These are phyloP conservation scores for Tribolium castaneum DNA, from an alignment of 1,140 invertebrate species.

Conservation along the genomic window DNA sequence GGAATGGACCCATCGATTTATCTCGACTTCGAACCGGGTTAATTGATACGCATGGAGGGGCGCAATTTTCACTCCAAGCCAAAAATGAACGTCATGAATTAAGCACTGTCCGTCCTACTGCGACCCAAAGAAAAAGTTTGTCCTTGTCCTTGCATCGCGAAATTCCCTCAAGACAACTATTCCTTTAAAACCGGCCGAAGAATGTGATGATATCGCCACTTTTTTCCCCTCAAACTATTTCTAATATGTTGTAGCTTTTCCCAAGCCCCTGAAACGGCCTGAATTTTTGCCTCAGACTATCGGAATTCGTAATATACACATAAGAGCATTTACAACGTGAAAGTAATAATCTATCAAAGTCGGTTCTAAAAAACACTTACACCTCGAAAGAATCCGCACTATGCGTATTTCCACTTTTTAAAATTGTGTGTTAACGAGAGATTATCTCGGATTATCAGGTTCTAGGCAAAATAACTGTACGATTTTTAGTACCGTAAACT, in stretches of 20 bases:
- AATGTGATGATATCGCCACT: background rate
- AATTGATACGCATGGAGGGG: too few species aligned
- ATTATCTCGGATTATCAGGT: background rate
- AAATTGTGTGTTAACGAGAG: background rate
- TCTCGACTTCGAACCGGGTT: background rate
- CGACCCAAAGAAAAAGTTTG: too few species aligned
- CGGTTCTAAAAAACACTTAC: background rate
- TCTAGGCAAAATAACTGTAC: background rate
- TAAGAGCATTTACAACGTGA: background rate
- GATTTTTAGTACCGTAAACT: background rate
- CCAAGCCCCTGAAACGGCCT: background rate
- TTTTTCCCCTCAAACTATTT: background rate
- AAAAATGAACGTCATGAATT: background rate
- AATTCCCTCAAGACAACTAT: background rate
- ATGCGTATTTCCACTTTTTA: background rate
- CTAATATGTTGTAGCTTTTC: background rate
- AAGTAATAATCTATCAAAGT: background rate
- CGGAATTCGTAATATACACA: background rate
- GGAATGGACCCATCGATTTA: constrained; percentile 32
- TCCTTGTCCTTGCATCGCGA: too few species aligned
- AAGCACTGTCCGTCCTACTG: too few species aligned
- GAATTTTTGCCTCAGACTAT: background rate
- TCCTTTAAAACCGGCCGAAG: background rate
- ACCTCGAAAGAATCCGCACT: background rate
- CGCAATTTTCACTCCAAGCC: background rate